Conservation (phyloP, 2,113 vertebrate genomes). For the Trichomycterus rosablanca region DNA sequence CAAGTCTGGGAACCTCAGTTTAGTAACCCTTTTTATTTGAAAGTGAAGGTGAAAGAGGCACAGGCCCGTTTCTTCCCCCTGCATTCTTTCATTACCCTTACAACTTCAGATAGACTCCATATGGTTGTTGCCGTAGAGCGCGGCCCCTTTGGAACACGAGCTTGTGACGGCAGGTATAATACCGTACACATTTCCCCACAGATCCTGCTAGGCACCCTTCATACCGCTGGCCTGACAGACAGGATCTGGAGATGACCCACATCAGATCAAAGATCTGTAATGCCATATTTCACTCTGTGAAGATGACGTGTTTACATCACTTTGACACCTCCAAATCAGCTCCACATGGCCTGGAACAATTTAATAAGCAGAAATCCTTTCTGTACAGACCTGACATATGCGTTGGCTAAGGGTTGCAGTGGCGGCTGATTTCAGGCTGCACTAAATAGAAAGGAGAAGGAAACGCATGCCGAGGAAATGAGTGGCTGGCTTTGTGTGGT, state of each 20-base stretch:
- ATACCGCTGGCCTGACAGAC: conserved; percentile 23
- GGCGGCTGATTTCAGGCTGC: conserved; percentile 31
- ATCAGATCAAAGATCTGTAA: conserved; percentile 66
- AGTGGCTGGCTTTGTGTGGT: conserved; percentile 25
- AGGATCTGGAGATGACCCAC: conserved; percentile 45
- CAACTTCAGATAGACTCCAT: conserved; percentile 34
- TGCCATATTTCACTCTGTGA: conserved; percentile 57
- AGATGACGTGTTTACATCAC: conserved; percentile 59
- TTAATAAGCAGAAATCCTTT: conserved; percentile 50
- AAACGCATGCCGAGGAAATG: not conserved
- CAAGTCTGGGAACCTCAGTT: not conserved
- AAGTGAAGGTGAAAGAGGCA: conserved; percentile 32
- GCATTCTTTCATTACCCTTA: conserved; percentile 22
- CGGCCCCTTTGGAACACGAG: conserved; percentile 25
- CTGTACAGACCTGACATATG: conserved; percentile 46
- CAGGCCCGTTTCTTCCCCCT: conserved; percentile 23
- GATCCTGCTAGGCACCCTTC: conserved; percentile 19
- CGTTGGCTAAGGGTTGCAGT: conserved; percentile 40
- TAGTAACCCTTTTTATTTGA: conserved; percentile 2
- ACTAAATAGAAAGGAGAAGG: conserved; percentile 41
- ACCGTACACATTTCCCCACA: conserved; percentile 35
- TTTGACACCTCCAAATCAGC: conserved; percentile 64
- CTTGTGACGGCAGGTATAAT: conserved; percentile 31
- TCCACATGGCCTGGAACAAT: conserved; percentile 61
- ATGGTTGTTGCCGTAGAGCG: conserved; percentile 27